Conservation (phyloP, 2,113 vertebrate genomes). For the Larimichthys polyactis region DNA sequence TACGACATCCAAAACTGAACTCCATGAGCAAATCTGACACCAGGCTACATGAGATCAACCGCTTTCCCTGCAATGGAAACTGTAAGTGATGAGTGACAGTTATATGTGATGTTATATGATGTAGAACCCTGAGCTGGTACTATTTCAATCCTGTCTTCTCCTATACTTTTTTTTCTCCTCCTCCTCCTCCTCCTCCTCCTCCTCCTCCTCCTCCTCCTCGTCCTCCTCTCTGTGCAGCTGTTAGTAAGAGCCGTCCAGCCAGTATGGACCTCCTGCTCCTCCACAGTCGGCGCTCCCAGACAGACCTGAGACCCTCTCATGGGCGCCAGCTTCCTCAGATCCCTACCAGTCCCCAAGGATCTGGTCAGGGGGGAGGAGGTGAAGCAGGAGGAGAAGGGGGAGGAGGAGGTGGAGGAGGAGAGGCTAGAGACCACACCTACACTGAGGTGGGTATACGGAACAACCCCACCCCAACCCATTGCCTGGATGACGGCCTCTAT, state of each 20-base stretch:
- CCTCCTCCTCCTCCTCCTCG: not conserved
- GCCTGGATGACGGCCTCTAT: conserved; percentile 82
- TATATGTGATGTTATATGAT: conserved; percentile 43
- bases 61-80: conserved; percentile 83
- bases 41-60: conserved; percentile 84
- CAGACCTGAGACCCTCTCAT: conserved; percentile 77
- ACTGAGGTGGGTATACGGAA: conserved; percentile 81
- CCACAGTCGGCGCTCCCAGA: conserved; percentile 80
- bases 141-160: conserved; percentile 11
- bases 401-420: conserved; percentile 52
- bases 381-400: conserved; percentile 47
- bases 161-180: not conserved
- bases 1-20: conserved; percentile 84
- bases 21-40: conserved; percentile 88
- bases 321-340: conserved; percentile 80
- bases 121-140: conserved; percentile 17
- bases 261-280: conserved; percentile 87
- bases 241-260: conserved; percentile 82
- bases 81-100: conserved; percentile 75
- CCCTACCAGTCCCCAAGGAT: conserved; percentile 73
- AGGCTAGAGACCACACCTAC: conserved; percentile 81
- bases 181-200: not conserved
- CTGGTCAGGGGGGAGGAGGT: conserved; percentile 60
- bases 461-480: conserved; percentile 72
- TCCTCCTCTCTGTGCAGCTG: conserved; percentile 63